Evolutionary conservation across 2,888 invertebrate genomes (phyloP), one percentile per base, ranked within the genome.

Genomic region (Branchellion lobata): DNA sequence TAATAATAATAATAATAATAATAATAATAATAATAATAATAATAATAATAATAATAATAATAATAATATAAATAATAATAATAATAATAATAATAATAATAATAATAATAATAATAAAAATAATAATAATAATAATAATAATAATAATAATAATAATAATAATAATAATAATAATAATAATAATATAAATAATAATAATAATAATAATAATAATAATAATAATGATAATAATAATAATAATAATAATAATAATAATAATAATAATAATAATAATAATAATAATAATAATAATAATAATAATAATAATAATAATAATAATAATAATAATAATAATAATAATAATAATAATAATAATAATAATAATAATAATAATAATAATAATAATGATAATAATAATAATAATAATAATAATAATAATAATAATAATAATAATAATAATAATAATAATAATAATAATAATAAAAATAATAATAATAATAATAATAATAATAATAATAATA

Each of bases 51-150:
- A 14, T 40, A 40, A 14, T 40, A 40, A 14, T 40, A 40, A 14
- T 40, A 40, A 14, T 40, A 40, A 14, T 40, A 40, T 5, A 8
- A 40, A 14, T 40, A 40, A 14, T 40, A 40, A 14, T 40, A 40
- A 14, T 40, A 40, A 14, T 40, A 40, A 14, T 40, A 40, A 14
- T 40, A 40, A 14, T 8, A 40, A 40, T 24, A 29, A 21, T 27
- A 27, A 8, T 65, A 29, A 8, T 65, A 27, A 21, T 65, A 65
- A 8, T 24, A 24, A 11, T 27, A 65, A 21, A 11, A 27, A 21
- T 65, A 65, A 21, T 65, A 65, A 21, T 65, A 65, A 21, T 65
- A 65, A 21, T 65, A 65, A 21, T 65, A 65, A 21, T 65, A 65
- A 21, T 29, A 65, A 21, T 65, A 65, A 21, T 65, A 65, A 21